Evolutionary conservation across 2,888 invertebrate genomes (phyloP).

Genomic region (Arrhopalites spinosus): DNA sequence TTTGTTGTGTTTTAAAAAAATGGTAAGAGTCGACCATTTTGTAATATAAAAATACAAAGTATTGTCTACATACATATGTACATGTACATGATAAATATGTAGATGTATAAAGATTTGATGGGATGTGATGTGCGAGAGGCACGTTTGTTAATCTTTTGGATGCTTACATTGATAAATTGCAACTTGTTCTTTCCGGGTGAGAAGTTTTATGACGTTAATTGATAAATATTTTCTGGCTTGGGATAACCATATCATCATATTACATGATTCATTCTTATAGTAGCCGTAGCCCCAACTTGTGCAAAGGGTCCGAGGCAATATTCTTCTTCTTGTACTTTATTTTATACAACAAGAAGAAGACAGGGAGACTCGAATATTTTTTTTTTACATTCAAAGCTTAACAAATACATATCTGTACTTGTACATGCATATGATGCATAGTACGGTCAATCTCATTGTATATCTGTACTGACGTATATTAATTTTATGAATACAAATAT

Average conservation of each 20-base stretch:
- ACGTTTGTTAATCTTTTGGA: conserved; percentile 36
- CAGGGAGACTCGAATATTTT: neutral
- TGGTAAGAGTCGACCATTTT: too few species aligned
- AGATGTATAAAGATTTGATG: too few species aligned
- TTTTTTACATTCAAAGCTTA: too few species aligned
- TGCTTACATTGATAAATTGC: conserved; percentile 46
- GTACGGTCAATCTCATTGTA: too few species aligned
- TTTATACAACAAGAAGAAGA: neutral
- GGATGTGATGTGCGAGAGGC: neutral
- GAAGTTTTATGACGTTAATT: conserved; percentile 50
- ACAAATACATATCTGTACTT: too few species aligned
- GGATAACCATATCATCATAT: conserved; percentile 8
- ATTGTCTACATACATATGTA: too few species aligned
- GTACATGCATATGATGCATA: too few species aligned
- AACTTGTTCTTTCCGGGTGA: conserved; percentile 49
- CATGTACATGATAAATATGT: too few species aligned
- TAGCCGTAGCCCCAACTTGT: neutral
- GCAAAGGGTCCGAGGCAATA: neutral
- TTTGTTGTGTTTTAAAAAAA: too few species aligned
- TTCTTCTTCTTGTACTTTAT: neutral
- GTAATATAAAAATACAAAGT: too few species aligned
- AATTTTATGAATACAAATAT: too few species aligned
- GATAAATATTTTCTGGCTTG: conserved; percentile 46
- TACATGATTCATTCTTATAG: neutral
- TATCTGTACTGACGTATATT: too few species aligned